Conservation (phyloP, 1,140 invertebrate species). For the Drosophila repleta region DNA sequence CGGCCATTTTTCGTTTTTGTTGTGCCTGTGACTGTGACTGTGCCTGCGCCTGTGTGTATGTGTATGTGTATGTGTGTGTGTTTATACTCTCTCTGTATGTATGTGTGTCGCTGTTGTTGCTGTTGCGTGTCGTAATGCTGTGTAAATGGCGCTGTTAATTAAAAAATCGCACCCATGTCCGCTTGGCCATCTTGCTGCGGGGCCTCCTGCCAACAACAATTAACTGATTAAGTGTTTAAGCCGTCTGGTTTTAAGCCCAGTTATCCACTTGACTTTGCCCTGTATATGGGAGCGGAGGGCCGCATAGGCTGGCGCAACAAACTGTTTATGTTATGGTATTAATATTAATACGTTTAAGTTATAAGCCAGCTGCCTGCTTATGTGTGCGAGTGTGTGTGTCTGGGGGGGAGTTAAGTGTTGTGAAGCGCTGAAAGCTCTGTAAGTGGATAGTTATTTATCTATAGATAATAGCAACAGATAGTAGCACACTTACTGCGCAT, state of each 20-base stretch:
- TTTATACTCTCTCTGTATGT: too few species aligned
- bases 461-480: neutral
- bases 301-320: neutral
- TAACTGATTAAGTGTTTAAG: slow-evolving; percentile 80
- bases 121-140: slow-evolving; percentile 61
- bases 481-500: too few species aligned
- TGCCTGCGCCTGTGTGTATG: slow-evolving; percentile 5
- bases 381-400: too few species aligned
- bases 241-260: slow-evolving; percentile 59
- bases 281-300: neutral
- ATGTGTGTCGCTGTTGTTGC: neutral
- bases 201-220: slow-evolving; percentile 63
- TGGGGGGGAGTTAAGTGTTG: neutral
- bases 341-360: slow-evolving; percentile 4
- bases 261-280: slow-evolving; percentile 25
- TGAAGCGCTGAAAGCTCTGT: neutral
- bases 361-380: neutral
- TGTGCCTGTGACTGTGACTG: slow-evolving; percentile 23
- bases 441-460: neutral
- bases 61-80: neutral
- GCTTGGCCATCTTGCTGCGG: slow-evolving; percentile 26
- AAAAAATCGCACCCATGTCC: slow-evolving; percentile 64
- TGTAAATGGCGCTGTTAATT: slow-evolving; percentile 81
- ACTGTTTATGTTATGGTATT: slow-evolving; percentile 17
- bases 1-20: slow-evolving; percentile 72